Evolutionary conservation across 1,140 invertebrate genomes (phyloP).

Genomic region (Drosophila bocki): DNA sequence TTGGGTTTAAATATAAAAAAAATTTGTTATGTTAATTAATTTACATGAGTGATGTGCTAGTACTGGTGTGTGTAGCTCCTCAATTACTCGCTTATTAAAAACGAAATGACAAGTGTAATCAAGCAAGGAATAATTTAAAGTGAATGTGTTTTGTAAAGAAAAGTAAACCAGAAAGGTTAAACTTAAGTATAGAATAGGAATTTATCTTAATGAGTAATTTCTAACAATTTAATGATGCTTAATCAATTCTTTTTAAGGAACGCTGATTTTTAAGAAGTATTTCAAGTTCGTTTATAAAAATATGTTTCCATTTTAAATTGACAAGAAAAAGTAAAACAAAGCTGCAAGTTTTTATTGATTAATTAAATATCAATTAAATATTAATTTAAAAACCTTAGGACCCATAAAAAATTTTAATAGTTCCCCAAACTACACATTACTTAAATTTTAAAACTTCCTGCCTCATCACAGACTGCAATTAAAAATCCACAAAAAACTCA

Average conservation of each 20-base stretch:
- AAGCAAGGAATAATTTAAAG: neutral
- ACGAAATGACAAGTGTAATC: slow-evolving; percentile 3
- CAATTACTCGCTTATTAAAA: slow-evolving; percentile 5
- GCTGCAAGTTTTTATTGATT: neutral
- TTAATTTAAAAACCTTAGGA: too few relatives aligned
- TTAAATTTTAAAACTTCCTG: neutral
- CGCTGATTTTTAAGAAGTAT: too few relatives aligned
- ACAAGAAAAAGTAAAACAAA: neutral
- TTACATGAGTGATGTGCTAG: slow-evolving; percentile 6
- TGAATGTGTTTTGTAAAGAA: neutral
- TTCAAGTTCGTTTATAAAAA: neutral
- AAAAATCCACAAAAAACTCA: neutral
- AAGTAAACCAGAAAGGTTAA: too few relatives aligned
- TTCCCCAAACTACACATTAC: neutral
- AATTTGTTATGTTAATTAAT: slow-evolving; percentile 4
- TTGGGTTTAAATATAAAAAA: neutral
- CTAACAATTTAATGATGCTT: neutral
- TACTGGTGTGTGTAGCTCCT: neutral
- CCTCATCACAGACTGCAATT: neutral
- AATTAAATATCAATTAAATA: too few relatives aligned
- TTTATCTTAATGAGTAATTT: neutral
- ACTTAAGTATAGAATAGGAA: neutral
- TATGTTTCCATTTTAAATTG: neutral
- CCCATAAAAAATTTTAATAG: neutral
- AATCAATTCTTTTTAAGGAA: neutral